Evolutionary conservation across 2,888 invertebrate genomes (phyloP), one percentile per base, ranked within the genome.

Genomic region (Hemicrepidius hirtus): DNA sequence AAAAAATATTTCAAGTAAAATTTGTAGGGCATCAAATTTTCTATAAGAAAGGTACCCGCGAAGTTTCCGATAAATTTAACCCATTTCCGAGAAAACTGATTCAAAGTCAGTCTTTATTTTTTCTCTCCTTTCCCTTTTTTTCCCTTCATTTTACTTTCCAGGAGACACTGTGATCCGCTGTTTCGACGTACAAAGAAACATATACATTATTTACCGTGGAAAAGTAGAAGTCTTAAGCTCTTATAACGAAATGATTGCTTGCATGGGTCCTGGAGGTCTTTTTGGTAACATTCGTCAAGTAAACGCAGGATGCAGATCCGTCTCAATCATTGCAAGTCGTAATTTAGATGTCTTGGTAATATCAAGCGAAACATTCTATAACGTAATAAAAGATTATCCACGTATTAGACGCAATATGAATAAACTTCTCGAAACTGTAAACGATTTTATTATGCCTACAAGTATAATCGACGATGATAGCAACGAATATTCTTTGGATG

Each of bases 201-300:
- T 89, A 46, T 89, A 84, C 74, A 89, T 89, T 50, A 88, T 89
- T 78, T 88, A 88, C 73, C 84, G 85, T 35, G 89, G 89, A 32
- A 88, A 88, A 86, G 89, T 88, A 78, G 75, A 77, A 10, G 49
- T 72, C 1, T 21, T 60, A n/a, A 73, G 10, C 49, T 87, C 88
- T 0, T 88, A 87, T 75, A 88, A 87, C 77, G 88, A 88, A 83
- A 88, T 88, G 87, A 84, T 89, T 16, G 87, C 88, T 1, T 88
- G 87, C 75, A 88, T 89, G 87, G 89, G 88, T 0, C 87, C 87
- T 0, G 89, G 89, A 9, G 89, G 89, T 2, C 88, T 89, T 86
- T 88, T 89, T 75, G 89, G 89, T 1, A 89, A 89, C 73, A 88
- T 89, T 74, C 84, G 85, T 74, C 88, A 88, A 6, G 85, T 85